Base-by-base conservation (phyloP, 2,888 invertebrate genomes). In the Nomada goodeniana region DNA sequence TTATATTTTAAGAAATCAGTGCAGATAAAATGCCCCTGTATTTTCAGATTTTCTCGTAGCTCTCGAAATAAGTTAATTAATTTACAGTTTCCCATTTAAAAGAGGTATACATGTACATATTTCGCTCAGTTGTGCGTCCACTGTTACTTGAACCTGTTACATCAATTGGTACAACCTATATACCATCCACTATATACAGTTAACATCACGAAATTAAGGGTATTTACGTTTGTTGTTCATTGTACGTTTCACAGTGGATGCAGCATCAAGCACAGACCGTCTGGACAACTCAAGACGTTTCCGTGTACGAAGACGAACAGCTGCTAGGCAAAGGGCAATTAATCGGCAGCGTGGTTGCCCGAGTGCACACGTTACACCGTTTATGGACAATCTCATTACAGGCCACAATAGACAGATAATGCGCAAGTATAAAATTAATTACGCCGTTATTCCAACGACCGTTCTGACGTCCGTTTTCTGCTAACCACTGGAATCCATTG, bases 401-500 rank as follows among this genome's bases (percentile, higher is more conserved):
- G 59, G 57, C 29, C 53, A 29, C 53, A 50, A 65, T 72, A 68
- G 69, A 74, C 65, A 20, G 74, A 61, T 74, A 82, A 82, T 52
- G 36, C 18, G 42, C 29, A 29, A 42, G 69, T 78, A 79, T 74
- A 65, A 81, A 73, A 79, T 81, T 79, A 81, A 81, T 81, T 70
- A 77, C 63, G 20, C n/a, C 53, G 67, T 61, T 69, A 53, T 59
- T 36, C 18, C 47, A 47, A 36, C 70, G 29, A 47, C 29, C 44
- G 36, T 50, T 44, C 47, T 29, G 60, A 57, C 57, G 53, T 47
- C 53, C 81, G 81, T 80, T 80, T 80, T 64, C 80, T 69, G 59
- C 18, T 53, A 60, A 81, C 74, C 68, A 18, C 74, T 26, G 81
- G 63, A 81, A 64, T 81, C 81, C 69, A 80, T 80, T 81, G 81